Percentiles rank a stretch among this genome's conserved stretches.
Evolutionary conservation across 2,888 invertebrate species (phyloP).

Genomic region (Nomada fucata): DNA sequence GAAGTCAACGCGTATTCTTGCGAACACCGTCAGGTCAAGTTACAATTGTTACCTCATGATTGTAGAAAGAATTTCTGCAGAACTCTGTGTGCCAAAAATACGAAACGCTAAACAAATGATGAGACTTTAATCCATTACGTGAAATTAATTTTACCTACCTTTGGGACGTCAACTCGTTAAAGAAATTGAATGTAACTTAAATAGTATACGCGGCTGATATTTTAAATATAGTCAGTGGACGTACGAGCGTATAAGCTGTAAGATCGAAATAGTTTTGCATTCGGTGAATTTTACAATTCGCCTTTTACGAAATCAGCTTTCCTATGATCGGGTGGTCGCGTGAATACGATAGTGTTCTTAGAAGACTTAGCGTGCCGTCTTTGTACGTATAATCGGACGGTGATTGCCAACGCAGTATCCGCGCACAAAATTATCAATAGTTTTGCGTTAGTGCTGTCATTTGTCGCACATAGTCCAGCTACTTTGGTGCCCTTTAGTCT

Average conservation of each 20-base stretch:
- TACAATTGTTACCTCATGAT: not conserved
- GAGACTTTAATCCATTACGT: not conserved
- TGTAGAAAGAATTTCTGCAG: not conserved
- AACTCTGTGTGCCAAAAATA: no score
- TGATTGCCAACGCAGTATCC: constrained; percentile 12
- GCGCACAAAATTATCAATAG: constrained; percentile 21
- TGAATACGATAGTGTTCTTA: constrained; percentile 5
- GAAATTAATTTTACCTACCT: not conserved
- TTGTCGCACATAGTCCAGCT: not conserved
- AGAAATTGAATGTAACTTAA: no score
- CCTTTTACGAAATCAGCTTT: not conserved
- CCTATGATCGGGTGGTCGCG: not conserved
- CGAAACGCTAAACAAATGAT: not conserved
- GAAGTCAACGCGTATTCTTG: not conserved
- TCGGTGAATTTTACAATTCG: not conserved
- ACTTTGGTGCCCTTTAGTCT: not conserved
- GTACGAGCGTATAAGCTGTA: not conserved
- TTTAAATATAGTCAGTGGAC: no score
- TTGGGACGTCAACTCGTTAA: no score
- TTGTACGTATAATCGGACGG: not conserved
- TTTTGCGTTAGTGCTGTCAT: not conserved
- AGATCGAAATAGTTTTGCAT: not conserved
- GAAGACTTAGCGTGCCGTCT: constrained; percentile 11
- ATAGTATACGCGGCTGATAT: no score
- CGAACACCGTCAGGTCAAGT: not conserved